Conservation (phyloP, 2,888 invertebrate genomes). For the Drosophila phalerata region DNA sequence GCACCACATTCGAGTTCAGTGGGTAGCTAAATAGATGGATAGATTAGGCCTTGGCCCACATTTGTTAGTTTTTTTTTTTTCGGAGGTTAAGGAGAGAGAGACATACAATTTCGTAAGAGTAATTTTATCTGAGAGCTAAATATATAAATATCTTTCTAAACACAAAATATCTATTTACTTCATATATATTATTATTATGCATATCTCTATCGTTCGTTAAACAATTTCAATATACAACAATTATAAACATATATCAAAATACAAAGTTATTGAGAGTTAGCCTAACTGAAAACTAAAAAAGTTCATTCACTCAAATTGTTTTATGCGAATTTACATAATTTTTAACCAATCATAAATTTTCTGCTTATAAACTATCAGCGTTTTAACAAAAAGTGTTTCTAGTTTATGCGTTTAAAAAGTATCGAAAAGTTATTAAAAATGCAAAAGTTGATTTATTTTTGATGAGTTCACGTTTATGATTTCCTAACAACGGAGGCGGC, state of each 20-base stretch:
- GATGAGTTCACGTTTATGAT: constrained; percentile 53
- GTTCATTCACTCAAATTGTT: constrained; percentile 71
- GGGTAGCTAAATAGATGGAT: constrained; percentile 44
- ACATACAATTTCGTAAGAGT: constrained; percentile 50
- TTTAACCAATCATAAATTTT: constrained; percentile 46
- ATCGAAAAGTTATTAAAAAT: constrained; percentile 56
- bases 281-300: constrained; percentile 56
- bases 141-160: constrained; percentile 34
- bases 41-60: constrained; percentile 54
- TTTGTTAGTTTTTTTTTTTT: constrained; percentile 54
- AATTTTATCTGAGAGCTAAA: constrained; percentile 72
- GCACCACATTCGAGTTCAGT: constrained; percentile 27
- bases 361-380: constrained; percentile 57
- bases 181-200: constrained; percentile 28
- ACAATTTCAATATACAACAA: constrained; percentile 55
- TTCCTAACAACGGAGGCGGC: constrained; percentile 39
- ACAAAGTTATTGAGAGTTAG: constrained; percentile 74
- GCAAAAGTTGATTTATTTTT: constrained; percentile 54
- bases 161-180: constrained; percentile 24
- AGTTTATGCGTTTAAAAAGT: constrained; percentile 66
- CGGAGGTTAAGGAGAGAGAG: constrained; percentile 59
- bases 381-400: constrained; percentile 63
- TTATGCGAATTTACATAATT: constrained; percentile 63
- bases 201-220: constrained; percentile 69
- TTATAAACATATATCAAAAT: constrained; percentile 29